These are phyloP conservation scores for Grammomys surdaster DNA, from an alignment of 2,113 vertebrate genomes.

Conservation along the genomic window DNA sequence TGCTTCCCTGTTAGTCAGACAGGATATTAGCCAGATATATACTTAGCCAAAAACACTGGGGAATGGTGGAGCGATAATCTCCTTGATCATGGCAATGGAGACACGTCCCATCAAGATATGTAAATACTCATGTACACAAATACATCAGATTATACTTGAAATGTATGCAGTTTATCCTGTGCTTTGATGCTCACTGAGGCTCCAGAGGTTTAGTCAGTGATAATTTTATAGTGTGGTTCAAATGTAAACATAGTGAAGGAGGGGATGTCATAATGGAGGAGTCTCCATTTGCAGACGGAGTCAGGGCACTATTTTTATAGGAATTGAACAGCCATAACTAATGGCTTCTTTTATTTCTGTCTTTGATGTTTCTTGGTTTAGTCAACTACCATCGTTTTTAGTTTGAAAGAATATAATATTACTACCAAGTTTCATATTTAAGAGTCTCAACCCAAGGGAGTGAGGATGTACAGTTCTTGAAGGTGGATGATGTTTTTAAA, in stretches of 20 bases:
- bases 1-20: background rate
- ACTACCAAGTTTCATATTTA: background rate
- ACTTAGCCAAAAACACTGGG: background rate
- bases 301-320: background rate
- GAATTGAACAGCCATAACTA: slow-evolving; percentile 9
- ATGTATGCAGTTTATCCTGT: background rate
- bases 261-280: background rate
- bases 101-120: background rate
- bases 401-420: background rate
- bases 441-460: background rate
- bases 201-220: background rate
- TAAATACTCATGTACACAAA: too few species aligned
- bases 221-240: background rate
- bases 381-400: background rate
- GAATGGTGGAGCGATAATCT: background rate
- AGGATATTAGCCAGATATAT: background rate
- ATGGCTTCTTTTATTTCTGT: slow-evolving; percentile 33
- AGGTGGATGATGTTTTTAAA: background rate
- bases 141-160: background rate
- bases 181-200: background rate
- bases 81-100: background rate
- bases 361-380: slow-evolving; percentile 50
- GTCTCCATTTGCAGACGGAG: slow-evolving; percentile 12
- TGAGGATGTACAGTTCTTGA: background rate
- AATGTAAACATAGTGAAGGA: background rate